Evolutionary conservation across 1,140 invertebrate genomes (phyloP), one percentile per base, ranked within the genome.

Genomic region (Tetragonula clypearis): DNA sequence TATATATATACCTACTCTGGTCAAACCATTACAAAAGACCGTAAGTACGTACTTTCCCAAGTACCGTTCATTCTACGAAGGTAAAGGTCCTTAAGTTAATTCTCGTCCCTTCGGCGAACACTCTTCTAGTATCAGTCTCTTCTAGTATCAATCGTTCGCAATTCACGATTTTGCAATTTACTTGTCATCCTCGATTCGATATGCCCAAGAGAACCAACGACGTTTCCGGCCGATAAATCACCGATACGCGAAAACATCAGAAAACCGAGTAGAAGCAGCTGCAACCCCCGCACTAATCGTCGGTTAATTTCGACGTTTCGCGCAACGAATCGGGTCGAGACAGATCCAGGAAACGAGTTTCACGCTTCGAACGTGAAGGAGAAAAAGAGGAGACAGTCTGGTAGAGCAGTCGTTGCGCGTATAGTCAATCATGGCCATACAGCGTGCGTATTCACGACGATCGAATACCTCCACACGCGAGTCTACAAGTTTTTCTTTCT

Each of bases 151-250:
- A 41, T 84, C 53, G 14, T 49, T 72, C 76, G 35, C 35, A 66
- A 71, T 75, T 66, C 82, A 84, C 82, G 75, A 30, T 9, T n/a
- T 9, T 58, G 19, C 78, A 41, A 80, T 85, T 30, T 85, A 55
- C 78, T 80, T 79, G 83, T 80, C 83, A 74, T 71, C 58, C 58
- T 21, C 78, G 60, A 87, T 68, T 87, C 58, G 66, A 80, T 83
- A 74, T 19, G 73, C 78, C 73, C 74, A 49, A 75, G 55, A 80
- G 53, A 84, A 30, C 19, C 19, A 66, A 1, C 66, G 76, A 87
- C 80, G 30, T 72, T 88, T 87, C 79, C 66, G 53, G 76, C 55
- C 69, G 81, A 87, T 87, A 88, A 87, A 88, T 83, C 77, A 87
- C 86, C 68, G 76, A 79, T 41, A 86, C 14, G 26, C 69, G n/a